Evolutionary conservation across 2,888 invertebrate genomes (phyloP), one percentile per base, ranked within the genome.

Genomic region (Dendrolimus houi): DNA sequence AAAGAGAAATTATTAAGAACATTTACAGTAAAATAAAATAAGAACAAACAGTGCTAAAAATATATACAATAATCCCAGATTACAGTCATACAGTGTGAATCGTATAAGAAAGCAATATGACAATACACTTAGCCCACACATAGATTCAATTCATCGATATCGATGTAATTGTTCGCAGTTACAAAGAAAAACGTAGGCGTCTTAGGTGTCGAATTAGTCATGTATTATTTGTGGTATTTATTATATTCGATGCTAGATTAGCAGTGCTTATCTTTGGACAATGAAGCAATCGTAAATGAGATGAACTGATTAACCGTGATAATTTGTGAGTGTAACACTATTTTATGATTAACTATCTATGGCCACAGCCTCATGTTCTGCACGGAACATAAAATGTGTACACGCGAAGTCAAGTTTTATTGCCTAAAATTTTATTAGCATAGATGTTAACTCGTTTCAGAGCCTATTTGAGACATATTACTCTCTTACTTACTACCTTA

Each of bases 311-410:
- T 12, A 13, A 41, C 17, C n/a, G 9, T 41, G 12, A 29, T 29
- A 29, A 29, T 29, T 29, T 29, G 29, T 29, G 29, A 29, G 29
- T 29, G 29, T 29, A 29, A 52, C 41, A 52, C 78, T 68, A 68
- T 80, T 67, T 80, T 79, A 76, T 56, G 58, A 62, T 61, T 29
- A 0, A 29, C 29, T 29, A 67, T 70, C 71, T 65, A 63, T 68
- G 71, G 73, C 29, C 29, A 6, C 3, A 29, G 29, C 29, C 6
- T 29, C 29, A 29, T 29, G 29, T 29, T 29, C 29, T 29, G 3
- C 29, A 6, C 29, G 29, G 29, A 29, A 29, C 29, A 29, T 29
- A 29, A 6, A 29, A 29, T 29, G 29, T 29, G 29, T 6, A 29
- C 29, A 17, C 17, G 17, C 2, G 17, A 17, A 17, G 29, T 29